phyloP scores from a whole-genome alignment of 2,797 vertebrate species.

The Labeo calbasu region DNA sequence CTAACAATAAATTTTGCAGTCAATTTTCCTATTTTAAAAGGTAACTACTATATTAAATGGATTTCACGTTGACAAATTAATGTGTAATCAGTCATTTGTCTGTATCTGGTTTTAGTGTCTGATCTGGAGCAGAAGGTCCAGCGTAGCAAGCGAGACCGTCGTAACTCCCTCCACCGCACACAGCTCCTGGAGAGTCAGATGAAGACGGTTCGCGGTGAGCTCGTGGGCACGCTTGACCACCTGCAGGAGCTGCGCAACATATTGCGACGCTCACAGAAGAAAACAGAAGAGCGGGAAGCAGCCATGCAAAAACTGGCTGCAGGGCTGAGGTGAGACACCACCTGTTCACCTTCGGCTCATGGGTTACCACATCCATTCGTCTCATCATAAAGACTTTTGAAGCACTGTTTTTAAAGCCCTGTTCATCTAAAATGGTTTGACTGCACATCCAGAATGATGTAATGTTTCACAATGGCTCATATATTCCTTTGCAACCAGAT shows the following conservation, averaged over 20 bases:
- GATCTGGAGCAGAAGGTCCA: constrained; percentile 89
- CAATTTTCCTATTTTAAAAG: too few relatives aligned
- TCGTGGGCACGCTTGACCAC: constrained; percentile 83
- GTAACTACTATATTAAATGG: not conserved
- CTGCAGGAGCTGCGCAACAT: constrained; percentile 85
- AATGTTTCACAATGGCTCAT: not conserved
- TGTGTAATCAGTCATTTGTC: not conserved
- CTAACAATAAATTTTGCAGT: too few relatives aligned
- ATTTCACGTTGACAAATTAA: not conserved
- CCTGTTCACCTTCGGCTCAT: constrained; percentile 1
- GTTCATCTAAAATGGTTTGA: not conserved
- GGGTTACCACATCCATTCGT: not conserved
- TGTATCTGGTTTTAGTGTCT: constrained; percentile 74
- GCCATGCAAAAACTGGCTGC: constrained; percentile 85
- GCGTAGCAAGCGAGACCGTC: constrained; percentile 80
- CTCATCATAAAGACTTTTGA: not conserved
- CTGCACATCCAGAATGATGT: not conserved
- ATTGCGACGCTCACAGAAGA: constrained; percentile 85
- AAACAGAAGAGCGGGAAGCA: constrained; percentile 86
- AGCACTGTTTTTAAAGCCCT: not conserved
- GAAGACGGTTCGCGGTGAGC: constrained; percentile 83
- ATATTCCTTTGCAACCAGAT: not conserved
- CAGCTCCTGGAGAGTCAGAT: constrained; percentile 88
- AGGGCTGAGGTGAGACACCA: constrained; percentile 82
- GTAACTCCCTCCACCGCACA: constrained; percentile 84